phyloP scores from a whole-genome alignment of 1,140 invertebrate species.

The Formica selysi region DNA sequence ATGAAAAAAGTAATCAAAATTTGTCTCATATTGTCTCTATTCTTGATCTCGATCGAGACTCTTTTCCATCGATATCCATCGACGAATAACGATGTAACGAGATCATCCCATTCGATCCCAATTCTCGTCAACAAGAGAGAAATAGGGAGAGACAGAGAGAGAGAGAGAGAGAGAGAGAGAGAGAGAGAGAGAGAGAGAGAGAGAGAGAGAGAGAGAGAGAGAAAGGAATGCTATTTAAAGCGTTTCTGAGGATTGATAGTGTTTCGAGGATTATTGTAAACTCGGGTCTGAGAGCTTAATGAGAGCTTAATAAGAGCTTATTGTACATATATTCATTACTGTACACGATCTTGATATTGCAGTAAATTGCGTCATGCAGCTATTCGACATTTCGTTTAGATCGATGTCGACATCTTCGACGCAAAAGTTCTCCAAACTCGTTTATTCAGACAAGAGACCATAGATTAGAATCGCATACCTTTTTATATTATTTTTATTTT shows the following conservation, averaged over 20 bases:
- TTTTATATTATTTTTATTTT: too few relatives aligned
- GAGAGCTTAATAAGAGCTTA: slow-evolving; percentile 25
- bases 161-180: not conserved
- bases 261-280: slow-evolving; percentile 13
- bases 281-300: not conserved
- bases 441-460: not conserved
- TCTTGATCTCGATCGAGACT: not conserved
- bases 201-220: not conserved
- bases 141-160: not conserved
- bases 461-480: too few relatives aligned
- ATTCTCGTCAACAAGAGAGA: not conserved
- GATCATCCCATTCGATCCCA: not conserved
- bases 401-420: not conserved
- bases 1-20: too few relatives aligned
- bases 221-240: slow-evolving; percentile 4
- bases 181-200: not conserved
- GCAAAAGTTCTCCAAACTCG: not conserved
- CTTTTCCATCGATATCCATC: not conserved
- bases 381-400: not conserved
- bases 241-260: not conserved
- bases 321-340: not conserved
- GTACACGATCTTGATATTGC: not conserved
- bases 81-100: not conserved
- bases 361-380: not conserved
- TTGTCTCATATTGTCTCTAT: not conserved